Base-by-base conservation (phyloP, 2,797 vertebrate genomes). In the Lepus townsendii region DNA sequence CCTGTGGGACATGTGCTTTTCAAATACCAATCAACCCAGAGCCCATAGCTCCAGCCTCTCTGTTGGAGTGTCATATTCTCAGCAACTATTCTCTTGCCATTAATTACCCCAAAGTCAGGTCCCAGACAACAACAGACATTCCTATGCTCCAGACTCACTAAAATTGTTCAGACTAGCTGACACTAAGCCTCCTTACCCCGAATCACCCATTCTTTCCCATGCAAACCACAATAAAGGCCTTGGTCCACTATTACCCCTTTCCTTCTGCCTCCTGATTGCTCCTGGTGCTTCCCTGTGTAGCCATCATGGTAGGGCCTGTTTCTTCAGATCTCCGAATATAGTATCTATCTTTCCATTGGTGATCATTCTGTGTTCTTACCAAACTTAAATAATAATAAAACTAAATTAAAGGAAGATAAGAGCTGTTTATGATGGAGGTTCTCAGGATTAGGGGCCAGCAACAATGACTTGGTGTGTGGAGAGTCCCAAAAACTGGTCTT, bases 281-380 rank as follows among this genome's bases (percentile, higher is more conserved):
- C 4, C 30, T 16, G 12, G 13, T 13, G 16, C n/a, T 68, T 79
- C 9, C 4, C 54, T 35, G 13, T 11, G 2, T 35, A 26, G 9
- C 11, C 22, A 8, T 20, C 4, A 32, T 4, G 3, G 13, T 4
- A 0, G 30, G 27, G 52, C 2, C 1, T 66, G 5, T 22, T 38
- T 82, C 75, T 38, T 65, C 62, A 27, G 47, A 32, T 62, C 52
- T 38, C 27, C 42, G 54, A 57, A 20, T 57, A 16, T 57, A 20
- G n/a, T 57, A 26, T 66, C 7, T 32, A 1, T 26, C 16, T 65
- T 30, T 88, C 52, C 17, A 32, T 0, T 35, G 60, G 11, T 11
- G 26, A 3, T 60, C 14, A 3, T 62, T 9, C 60, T 63, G 50
- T 68, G 20, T 27, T 27, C 17, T 88, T 54, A 42, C 12, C 16